Base-by-base conservation (phyloP, 2,888 invertebrate genomes). In the Meteorus colon region DNA sequence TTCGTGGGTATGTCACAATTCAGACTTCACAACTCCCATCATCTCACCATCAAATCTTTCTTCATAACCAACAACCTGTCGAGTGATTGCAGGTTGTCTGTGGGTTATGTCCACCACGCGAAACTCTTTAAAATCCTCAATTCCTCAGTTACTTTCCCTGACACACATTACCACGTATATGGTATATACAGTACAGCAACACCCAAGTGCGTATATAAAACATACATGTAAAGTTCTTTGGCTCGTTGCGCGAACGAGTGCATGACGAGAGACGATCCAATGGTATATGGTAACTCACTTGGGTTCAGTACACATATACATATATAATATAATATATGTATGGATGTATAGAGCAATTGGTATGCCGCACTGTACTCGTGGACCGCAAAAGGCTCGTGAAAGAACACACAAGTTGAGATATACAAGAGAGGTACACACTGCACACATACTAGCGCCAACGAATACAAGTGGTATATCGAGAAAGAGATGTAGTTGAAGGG, bases 81-180 rank as follows among this genome's bases (percentile, higher is more conserved):
- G 8, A 12, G 8, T 41, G 41, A 41, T 41, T 41, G 41, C 12
- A 8, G 41, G 12, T 41, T 60, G 24, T 12, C 24, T 29, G 19
- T 27, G 31, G 10, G 29, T 31, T 62, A 12, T 41, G 31, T 29
- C 31, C 29, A 29, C 29, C 62, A 29, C 62, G 14, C 3, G 62
- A 14, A 27, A 51, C 27, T 71, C 41, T 31, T 27, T 71, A 37
- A 71, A 41, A 45, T 65, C 27, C 29, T 65, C 59, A 8, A 60
- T 48, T 48, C 65, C 69, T 72, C 77, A 77, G 73, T 79, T 83
- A 84, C 84, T 84, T 83, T 84, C 83, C 80, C 84, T 84, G 84
- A 80, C 84, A 84, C 78, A 83, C 78, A 83, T 81, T 72, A 63
- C 45, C 41, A 75, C 73, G 34, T 31, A 45, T n/a, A n/a, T 55